Conservation (phyloP, 2,113 vertebrate genomes). For the Genyomyrus donnyi region DNA sequence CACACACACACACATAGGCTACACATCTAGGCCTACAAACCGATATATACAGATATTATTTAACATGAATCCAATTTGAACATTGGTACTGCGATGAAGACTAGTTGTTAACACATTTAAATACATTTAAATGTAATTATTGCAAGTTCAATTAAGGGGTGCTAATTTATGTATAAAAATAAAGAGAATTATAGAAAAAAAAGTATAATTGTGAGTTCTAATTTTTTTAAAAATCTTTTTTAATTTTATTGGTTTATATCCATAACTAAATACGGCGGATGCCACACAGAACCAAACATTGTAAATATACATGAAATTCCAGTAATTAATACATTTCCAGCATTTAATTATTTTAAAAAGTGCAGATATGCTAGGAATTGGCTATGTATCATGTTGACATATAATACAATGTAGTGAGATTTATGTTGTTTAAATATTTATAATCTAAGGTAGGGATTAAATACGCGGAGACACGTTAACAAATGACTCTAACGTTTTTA, state of each 20-base stretch:
- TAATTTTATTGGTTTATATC: background rate
- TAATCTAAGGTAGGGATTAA: background rate
- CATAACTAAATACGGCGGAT: background rate
- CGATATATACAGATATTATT: background rate
- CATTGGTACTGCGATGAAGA: background rate
- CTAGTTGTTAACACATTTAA: background rate
- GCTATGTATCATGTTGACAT: background rate
- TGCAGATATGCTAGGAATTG: background rate
- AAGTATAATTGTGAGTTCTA: background rate
- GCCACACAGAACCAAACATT: background rate
- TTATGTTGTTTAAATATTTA: conserved; percentile 12
- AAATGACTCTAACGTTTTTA: background rate
- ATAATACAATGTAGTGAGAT: conserved; percentile 4
- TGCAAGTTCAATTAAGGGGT: background rate
- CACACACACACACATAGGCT: background rate
- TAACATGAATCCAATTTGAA: background rate
- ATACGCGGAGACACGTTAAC: background rate
- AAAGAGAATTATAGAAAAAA: background rate
- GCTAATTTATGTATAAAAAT: background rate
- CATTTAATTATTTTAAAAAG: conserved; percentile 2
- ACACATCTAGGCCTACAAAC: background rate
- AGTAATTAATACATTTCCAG: background rate
- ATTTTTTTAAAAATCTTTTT: background rate
- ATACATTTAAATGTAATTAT: background rate
- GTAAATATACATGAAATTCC: background rate